Percentiles rank a stretch among this genome's conserved stretches.
phyloP scores from a whole-genome alignment of 2,113 vertebrate genomes.

The Pteropus alecto region DNA sequence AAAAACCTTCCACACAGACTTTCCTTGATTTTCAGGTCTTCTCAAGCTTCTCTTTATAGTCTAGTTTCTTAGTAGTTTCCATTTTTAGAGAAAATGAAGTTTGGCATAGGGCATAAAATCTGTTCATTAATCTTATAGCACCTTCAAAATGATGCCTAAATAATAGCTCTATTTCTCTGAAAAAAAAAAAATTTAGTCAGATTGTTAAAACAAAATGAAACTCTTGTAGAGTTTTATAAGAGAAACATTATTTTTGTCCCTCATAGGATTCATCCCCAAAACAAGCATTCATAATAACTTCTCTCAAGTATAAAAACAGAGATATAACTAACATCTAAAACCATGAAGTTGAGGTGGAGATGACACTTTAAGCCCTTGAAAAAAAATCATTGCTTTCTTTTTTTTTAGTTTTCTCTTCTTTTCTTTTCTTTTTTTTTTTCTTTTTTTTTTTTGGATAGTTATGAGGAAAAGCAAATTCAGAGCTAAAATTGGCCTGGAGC shows the following conservation, averaged over 20 bases:
- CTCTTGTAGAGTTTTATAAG: background rate
- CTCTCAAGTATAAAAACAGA: background rate
- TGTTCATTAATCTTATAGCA: slow-evolving; percentile 52
- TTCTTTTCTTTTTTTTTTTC: background rate
- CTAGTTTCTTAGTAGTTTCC: slow-evolving; percentile 43
- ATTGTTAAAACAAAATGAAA: slow-evolving; percentile 46
- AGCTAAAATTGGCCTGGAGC: background rate
- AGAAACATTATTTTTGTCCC: slow-evolving; percentile 1
- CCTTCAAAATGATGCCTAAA: slow-evolving; percentile 49
- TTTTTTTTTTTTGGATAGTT: background rate
- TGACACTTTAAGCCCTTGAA: background rate
- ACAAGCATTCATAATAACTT: background rate
- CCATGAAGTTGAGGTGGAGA: background rate
- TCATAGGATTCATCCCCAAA: background rate
- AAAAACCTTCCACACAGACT: background rate
- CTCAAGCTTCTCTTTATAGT: background rate
- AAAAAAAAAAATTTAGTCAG: background rate
- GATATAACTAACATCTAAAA: background rate
- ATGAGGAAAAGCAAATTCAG: background rate
- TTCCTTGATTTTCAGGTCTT: background rate
- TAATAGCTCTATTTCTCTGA: slow-evolving; percentile 31
- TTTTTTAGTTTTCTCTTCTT: background rate
- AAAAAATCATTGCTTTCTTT: background rate
- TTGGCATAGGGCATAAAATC: slow-evolving; percentile 45
- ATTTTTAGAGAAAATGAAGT: slow-evolving; percentile 64